phyloP scores from a whole-genome alignment of 2,113 vertebrate genomes.

The Podilymbus podiceps region DNA sequence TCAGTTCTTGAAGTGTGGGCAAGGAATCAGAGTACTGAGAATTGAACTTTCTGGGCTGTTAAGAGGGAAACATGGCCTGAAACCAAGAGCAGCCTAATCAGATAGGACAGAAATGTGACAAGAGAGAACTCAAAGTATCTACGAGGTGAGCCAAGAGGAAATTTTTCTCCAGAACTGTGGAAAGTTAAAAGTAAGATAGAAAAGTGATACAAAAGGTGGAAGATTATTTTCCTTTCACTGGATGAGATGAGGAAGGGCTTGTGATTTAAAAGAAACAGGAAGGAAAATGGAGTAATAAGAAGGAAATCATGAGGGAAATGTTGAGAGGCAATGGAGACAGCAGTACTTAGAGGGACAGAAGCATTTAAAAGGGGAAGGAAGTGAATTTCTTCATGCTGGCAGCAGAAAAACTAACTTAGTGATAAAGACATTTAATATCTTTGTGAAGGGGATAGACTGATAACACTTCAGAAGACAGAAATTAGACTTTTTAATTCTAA shows the following conservation, averaged over 20 bases:
- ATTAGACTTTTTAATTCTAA: background rate
- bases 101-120: background rate
- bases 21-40: background rate
- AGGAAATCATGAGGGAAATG: background rate
- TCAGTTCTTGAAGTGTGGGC: background rate
- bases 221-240: background rate
- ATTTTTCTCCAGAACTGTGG: background rate
- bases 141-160: background rate
- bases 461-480: background rate
- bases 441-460: background rate
- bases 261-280: background rate
- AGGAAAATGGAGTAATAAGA: background rate
- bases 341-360: background rate
- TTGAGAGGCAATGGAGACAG: background rate
- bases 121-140: background rate
- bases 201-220: background rate
- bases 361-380: background rate
- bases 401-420: background rate
- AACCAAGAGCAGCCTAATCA: background rate
- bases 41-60: background rate
- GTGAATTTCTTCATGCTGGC: background rate
- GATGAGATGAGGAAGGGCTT: background rate
- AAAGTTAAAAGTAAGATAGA: background rate
- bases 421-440: background rate
- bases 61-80: background rate